phyloP scores from a whole-genome alignment of 92 coral and sea anemone genomes.

The Blastomussa wellsi region DNA sequence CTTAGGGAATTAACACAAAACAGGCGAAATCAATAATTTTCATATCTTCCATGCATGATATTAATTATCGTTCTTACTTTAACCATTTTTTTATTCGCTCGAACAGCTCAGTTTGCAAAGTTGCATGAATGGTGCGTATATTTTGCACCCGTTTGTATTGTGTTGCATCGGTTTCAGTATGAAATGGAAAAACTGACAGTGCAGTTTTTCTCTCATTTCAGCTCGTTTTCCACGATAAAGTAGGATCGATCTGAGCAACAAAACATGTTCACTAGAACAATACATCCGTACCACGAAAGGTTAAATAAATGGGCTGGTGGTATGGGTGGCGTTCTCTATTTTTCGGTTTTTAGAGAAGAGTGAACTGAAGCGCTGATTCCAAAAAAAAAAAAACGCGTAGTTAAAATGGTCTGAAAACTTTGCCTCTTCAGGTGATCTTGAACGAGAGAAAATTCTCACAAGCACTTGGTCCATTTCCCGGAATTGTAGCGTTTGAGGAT shows the following conservation, averaged over 20 bases:
- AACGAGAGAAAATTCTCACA: constrained; percentile 7
- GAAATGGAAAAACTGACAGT: not conserved
- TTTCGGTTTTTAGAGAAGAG: too few relatives aligned
- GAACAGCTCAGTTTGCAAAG: too few relatives aligned
- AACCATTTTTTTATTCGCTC: not conserved
- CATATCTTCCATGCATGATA: constrained; percentile 7
- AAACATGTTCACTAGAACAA: too few relatives aligned
- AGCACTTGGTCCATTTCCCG: constrained; percentile 4
- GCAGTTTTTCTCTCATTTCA: not conserved
- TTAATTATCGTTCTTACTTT: constrained; percentile 17
- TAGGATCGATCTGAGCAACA: not conserved
- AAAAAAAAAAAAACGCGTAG: too few relatives aligned
- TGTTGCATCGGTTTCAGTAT: constrained; percentile 8
- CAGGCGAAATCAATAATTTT: constrained; percentile 15
- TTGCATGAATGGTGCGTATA: not conserved
- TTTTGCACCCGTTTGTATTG: not conserved
- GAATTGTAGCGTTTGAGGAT: not conserved
- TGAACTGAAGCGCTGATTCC: not conserved
- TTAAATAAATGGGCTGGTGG: not conserved
- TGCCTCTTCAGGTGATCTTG: constrained; percentile 12
- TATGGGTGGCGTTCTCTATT: constrained; percentile 4
- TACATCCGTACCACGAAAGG: too few relatives aligned
- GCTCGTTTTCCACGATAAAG: not conserved
- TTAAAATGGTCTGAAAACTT: constrained; percentile 1
- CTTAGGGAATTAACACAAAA: constrained; percentile 1